Base-by-base conservation (phyloP, 2,797 vertebrate genomes). In the Tympanoctomys barrerae region DNA sequence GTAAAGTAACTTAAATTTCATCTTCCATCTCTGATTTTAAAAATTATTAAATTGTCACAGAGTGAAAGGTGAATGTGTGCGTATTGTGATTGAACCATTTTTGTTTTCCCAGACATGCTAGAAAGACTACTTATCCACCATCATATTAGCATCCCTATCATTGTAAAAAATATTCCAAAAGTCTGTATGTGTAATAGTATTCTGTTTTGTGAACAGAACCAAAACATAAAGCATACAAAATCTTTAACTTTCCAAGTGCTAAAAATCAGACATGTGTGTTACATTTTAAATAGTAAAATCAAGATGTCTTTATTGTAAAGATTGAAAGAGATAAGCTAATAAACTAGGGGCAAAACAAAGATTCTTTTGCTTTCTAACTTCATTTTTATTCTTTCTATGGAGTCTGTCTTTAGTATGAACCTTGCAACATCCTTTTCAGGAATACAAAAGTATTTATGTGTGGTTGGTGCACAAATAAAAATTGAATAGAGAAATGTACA, bases 341-440 rank as follows among this genome's bases (percentile, higher is more conserved):
- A 73, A 89, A 87, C n/a, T 73, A 46, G 6, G 88, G 87, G 85
- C 54, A 31, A 86, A 92, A 91, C 68, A 86, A 87, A 71, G 4
- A 64, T 87, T 79, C 18, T 39, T 94, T 92, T 81, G 31, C 36
- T 57, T 93, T 86, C 77, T 80, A 91, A 66, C 5, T 61, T 91
- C n/a, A 36, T 90, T 90, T 90, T 92, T 68, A 78, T 42, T 95
- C 61, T 96, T 79, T 70, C 90, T 79, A 28, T 91, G 57, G 3
- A 89, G 18, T 83, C n/a, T 86, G 16, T 70, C 78, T 95, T 95
- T 82, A 39, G 18, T 49, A 2, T 49, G 81, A 89, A 78, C n/a
- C 16, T 26, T 14, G 26, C 68, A 64, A 79, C 12, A 89, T 91
- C 31, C 31, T 77, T 90, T 92, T 49, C 28, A 82, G 71, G 83